Evolutionary conservation across 2,113 vertebrate species (phyloP).

Genomic region (Megatriorchis doriae): DNA sequence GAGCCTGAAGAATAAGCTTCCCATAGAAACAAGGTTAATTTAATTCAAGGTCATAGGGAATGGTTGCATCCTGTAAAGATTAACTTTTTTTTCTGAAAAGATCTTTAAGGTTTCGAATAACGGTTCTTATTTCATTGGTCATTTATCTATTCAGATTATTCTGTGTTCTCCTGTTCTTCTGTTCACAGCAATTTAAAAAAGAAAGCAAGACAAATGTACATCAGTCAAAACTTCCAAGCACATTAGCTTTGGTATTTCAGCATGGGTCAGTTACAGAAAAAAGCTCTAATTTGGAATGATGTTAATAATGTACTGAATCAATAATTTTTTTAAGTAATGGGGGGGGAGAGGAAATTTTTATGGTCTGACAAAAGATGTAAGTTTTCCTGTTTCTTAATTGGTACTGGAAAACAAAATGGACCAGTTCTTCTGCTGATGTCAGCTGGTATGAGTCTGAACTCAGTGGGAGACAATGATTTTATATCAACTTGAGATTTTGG

Average conservation of each 20-base stretch:
- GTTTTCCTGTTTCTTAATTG: not conserved
- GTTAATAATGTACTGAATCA: not conserved
- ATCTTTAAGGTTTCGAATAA: not conserved
- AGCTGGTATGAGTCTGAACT: not conserved
- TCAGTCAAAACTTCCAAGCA: not conserved
- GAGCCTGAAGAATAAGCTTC: not conserved
- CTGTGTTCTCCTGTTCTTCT: not conserved
- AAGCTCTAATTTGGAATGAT: not conserved
- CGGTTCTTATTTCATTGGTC: not conserved
- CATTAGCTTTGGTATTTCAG: not conserved
- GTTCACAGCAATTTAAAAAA: not conserved
- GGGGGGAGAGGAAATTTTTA: not conserved
- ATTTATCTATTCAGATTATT: not conserved
- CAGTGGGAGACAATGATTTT: not conserved
- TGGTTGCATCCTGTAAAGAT: not conserved
- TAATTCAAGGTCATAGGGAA: not conserved
- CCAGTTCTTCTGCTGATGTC: not conserved
- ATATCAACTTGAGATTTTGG: not conserved
- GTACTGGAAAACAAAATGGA: not conserved
- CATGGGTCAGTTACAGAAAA: not conserved
- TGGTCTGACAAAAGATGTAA: not conserved
- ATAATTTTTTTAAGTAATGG: not conserved
- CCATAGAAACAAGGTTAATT: not conserved
- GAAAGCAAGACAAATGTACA: not conserved
- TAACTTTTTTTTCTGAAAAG: not conserved